Conservation (phyloP, 2,797 vertebrate species). For the Arctocebus calabarensis region DNA sequence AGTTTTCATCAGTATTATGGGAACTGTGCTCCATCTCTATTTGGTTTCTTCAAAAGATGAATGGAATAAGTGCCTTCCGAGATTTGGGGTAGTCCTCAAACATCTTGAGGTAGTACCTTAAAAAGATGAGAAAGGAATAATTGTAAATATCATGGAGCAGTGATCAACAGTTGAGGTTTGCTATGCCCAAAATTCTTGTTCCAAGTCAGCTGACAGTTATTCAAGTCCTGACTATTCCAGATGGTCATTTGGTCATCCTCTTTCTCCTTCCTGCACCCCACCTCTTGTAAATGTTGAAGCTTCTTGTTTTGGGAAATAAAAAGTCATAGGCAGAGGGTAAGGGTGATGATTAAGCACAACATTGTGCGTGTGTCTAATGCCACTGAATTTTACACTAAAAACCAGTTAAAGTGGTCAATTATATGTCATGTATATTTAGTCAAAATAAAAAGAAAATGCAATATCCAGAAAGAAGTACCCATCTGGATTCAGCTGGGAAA, state of each 20-base stretch:
- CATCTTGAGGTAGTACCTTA: constrained; percentile 93
- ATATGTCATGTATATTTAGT: neutral
- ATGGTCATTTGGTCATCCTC: neutral
- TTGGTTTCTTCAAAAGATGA: constrained; percentile 90
- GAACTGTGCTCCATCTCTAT: neutral
- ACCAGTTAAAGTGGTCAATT: neutral
- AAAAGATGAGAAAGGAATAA: constrained; percentile 82
- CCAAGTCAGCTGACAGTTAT: neutral
- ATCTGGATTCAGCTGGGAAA: neutral
- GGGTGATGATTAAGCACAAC: neutral
- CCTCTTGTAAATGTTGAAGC: neutral
- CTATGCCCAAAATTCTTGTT: neutral
- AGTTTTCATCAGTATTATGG: neutral
- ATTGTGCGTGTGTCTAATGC: neutral
- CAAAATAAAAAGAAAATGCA: constrained; percentile 56
- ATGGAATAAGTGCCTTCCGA: constrained; percentile 94
- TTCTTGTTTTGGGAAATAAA: constrained; percentile 22
- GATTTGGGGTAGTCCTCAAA: constrained; percentile 94
- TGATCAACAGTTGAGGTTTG: neutral
- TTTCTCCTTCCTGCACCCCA: neutral
- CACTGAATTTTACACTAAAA: neutral
- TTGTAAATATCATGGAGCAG: constrained; percentile 55
- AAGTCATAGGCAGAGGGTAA: neutral
- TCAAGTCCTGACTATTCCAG: neutral
- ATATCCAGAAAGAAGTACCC: neutral